These are phyloP conservation scores for Pangasianodon hypophthalmus DNA, from an alignment of 2,113 vertebrate genomes.

Conservation along the genomic window DNA sequence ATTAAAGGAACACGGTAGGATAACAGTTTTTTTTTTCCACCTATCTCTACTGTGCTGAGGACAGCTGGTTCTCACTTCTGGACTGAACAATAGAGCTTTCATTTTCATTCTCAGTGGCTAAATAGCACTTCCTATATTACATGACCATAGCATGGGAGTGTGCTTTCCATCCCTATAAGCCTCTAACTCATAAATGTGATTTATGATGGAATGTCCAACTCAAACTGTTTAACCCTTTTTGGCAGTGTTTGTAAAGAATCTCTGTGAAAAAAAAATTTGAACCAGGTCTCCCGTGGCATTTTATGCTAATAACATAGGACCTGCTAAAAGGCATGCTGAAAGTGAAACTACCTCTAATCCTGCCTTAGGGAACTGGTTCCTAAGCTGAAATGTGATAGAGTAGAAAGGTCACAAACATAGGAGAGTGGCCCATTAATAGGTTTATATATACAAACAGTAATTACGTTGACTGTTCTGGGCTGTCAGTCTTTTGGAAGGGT, in stretches of 20 bases:
- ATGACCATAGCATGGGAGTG: neutral
- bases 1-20: neutral
- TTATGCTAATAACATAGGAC: neutral
- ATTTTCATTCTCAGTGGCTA: slow-evolving; percentile 15
- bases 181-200: neutral
- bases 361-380: neutral
- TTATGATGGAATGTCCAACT: slow-evolving; percentile 29
- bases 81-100: slow-evolving; percentile 4
- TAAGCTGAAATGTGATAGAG: neutral
- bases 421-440: neutral
- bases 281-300: neutral
- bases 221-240: neutral
- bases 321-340: neutral
- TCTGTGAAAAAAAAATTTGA: neutral
- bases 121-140: slow-evolving; percentile 19
- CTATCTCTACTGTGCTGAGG: neutral
- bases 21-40: neutral
- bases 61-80: slow-evolving; percentile 15
- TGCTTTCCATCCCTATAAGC: neutral
- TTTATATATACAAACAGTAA: neutral
- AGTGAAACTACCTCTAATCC: neutral
- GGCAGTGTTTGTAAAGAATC: neutral
- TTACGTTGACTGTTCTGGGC: neutral
- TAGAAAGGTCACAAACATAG: neutral
- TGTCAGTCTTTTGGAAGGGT: neutral